Evolutionary conservation across 2,113 vertebrate species (phyloP).

Genomic region (Nannospalax galili): DNA sequence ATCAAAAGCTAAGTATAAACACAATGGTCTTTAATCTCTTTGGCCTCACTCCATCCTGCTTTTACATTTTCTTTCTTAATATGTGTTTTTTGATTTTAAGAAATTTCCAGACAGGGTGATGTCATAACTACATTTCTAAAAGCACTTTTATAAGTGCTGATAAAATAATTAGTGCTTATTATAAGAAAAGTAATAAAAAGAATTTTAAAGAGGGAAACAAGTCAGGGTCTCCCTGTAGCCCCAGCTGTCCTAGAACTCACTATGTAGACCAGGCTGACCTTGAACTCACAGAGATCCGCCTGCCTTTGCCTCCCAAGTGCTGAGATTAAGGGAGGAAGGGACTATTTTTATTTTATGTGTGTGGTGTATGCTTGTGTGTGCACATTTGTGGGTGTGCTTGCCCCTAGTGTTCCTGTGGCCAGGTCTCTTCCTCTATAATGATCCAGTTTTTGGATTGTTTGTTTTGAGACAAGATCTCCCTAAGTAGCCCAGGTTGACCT

Average conservation of each 20-base stretch:
- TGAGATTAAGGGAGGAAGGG: not conserved
- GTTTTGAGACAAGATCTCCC: no score
- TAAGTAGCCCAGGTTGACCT: no score
- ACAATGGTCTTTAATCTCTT: not conserved
- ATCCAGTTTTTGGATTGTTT: no score
- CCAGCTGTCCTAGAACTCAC: no score
- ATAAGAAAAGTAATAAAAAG: slow-evolving; percentile 11
- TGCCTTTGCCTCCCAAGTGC: no score
- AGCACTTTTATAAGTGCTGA: slow-evolving; percentile 14
- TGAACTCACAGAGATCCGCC: no score
- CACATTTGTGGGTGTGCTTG: not conserved
- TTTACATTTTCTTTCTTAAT: slow-evolving; percentile 8
- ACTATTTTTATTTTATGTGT: not conserved
- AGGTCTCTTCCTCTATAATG: no score
- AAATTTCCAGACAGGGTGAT: slow-evolving; percentile 24
- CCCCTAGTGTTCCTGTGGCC: no score
- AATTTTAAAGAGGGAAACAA: not conserved
- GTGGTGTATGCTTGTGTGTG: not conserved
- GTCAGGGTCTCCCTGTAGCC: no score
- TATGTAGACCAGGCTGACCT: no score
- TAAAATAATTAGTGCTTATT: slow-evolving; percentile 49
- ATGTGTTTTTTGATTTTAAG: slow-evolving; percentile 40
- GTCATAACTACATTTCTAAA: slow-evolving; percentile 33
- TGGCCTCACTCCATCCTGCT: not conserved
- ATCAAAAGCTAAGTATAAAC: not conserved